A percentile compares a stretch with the other conserved stretches of the same genome.
Conservation (phyloP, 2,888 invertebrate species). For the Tridacna gigas region DNA sequence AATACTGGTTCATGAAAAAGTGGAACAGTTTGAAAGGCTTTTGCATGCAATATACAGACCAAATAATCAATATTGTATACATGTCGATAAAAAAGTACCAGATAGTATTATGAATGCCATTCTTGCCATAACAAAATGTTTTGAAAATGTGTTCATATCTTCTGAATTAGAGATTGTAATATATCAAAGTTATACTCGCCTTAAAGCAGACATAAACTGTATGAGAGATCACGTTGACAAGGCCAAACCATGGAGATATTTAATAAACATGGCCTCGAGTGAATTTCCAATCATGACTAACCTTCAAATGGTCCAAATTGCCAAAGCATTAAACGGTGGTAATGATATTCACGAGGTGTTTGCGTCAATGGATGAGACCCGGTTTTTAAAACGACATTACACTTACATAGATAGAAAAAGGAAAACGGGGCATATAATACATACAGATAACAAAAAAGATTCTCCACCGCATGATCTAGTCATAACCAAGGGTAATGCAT, state of each 20-base stretch:
- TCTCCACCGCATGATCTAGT: conserved; percentile 68
- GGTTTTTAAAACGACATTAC: conserved; percentile 52
- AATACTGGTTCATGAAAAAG: conserved; percentile 77
- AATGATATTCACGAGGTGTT: conserved; percentile 76
- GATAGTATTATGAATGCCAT: conserved; percentile 65
- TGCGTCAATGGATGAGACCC: conserved; percentile 26
- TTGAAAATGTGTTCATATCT: conserved; percentile 81
- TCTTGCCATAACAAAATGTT: conserved; percentile 70
- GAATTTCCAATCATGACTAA: conserved; percentile 80
- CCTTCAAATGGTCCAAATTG: conserved; percentile 76
- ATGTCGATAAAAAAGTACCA: conserved; percentile 78
- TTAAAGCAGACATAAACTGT: conserved; percentile 78
- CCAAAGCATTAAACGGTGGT: conserved; percentile 73
- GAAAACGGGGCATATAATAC: conserved; percentile 46
- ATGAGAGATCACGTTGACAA: conserved; percentile 67
- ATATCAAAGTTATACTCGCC: conserved; percentile 72
- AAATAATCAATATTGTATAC: conserved; percentile 83
- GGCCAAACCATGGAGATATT: conserved; percentile 73
- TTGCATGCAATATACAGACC: conserved; percentile 80
- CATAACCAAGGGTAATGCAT: conserved; percentile 77
- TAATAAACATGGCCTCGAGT: conserved; percentile 79
- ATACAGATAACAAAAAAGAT: conserved; percentile 51
- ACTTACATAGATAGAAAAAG: conserved; percentile 51
- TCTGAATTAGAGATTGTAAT: conserved; percentile 72
- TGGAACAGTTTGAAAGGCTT: conserved; percentile 79